A percentile compares a stretch with the other conserved stretches of the same genome.
Evolutionary conservation across 2,888 invertebrate species (phyloP).

Genomic region (Clitarchus hookeri): DNA sequence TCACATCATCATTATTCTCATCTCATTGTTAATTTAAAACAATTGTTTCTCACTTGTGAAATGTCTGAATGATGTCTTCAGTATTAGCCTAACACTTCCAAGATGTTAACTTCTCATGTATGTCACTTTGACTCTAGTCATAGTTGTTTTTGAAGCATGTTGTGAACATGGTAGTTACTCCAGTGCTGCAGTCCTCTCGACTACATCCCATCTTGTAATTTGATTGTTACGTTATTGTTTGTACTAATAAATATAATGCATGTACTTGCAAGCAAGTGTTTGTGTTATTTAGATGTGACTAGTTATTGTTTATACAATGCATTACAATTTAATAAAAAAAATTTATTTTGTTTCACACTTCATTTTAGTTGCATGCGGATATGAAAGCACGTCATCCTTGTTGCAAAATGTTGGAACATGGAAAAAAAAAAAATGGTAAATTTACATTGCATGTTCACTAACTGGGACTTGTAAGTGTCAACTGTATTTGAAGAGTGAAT

Average conservation of each 20-base stretch:
- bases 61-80: not conserved
- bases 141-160: not conserved
- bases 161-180: not conserved
- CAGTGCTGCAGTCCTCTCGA: not conserved
- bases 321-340: slow-evolving; percentile 5
- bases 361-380: not conserved
- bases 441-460: not conserved
- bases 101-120: slow-evolving; percentile 1
- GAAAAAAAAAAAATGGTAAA: not conserved
- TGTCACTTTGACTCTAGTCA: not conserved
- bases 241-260: slow-evolving; percentile 7
- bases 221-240: not conserved
- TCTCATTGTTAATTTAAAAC: not conserved
- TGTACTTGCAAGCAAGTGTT: not conserved
- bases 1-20: not conserved
- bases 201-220: not conserved
- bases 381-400: not conserved
- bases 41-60: not conserved
- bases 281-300: not conserved
- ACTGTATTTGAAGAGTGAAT: no score
- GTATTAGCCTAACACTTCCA: not conserved
- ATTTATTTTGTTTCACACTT: not conserved
- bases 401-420: not conserved
- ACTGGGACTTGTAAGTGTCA: no score
- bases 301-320: not conserved